Conservation (phyloP, 1,140 invertebrate species). For the Doryteuthis pealeii region DNA sequence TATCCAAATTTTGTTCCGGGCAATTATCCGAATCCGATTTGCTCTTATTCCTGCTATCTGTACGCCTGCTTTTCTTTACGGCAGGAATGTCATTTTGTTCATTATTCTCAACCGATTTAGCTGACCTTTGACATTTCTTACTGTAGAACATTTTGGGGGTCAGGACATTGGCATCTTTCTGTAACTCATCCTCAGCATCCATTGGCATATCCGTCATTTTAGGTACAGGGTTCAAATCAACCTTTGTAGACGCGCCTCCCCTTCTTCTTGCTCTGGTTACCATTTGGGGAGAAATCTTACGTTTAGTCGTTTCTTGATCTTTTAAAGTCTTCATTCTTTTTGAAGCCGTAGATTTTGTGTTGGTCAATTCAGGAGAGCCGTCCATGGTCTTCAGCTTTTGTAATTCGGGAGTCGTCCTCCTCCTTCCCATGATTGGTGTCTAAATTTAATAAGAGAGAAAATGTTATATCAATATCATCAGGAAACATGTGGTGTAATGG, state of each 20-base stretch:
- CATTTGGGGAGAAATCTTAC: background rate
- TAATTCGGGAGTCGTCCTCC: background rate
- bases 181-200: background rate
- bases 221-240: background rate
- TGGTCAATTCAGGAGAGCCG: background rate
- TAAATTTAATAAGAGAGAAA: background rate
- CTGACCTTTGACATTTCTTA: background rate
- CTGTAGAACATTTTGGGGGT: constrained; percentile 4
- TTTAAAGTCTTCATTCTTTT: background rate
- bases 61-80: background rate
- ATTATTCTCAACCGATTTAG: background rate
- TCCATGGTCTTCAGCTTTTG: background rate
- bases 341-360: background rate
- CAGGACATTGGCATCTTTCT: background rate
- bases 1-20: background rate
- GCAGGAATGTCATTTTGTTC: background rate
- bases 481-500: too few relatives aligned
- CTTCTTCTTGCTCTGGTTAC: background rate
- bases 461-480: background rate
- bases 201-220: background rate
- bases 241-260: background rate
- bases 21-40: background rate
- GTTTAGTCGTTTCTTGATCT: background rate
- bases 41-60: too few relatives aligned
- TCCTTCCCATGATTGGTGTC: background rate